These are phyloP conservation scores for Theocolax elegans DNA, from an alignment of 1,140 invertebrate species.

Conservation along the genomic window DNA sequence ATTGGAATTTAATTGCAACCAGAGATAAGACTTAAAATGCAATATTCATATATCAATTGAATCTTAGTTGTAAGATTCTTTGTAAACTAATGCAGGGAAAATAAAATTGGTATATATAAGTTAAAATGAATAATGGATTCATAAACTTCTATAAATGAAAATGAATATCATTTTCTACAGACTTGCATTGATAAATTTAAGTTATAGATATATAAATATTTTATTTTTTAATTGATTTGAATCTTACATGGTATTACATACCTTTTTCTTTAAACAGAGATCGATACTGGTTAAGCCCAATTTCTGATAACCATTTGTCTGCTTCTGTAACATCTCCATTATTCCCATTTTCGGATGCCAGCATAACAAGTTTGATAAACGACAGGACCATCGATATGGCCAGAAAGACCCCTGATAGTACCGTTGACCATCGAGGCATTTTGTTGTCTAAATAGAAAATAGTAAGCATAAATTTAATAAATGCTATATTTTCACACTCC, in stretches of 20 bases:
- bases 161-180: too few relatives aligned
- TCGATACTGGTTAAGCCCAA: conserved; percentile 75
- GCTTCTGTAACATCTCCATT: conserved; percentile 71
- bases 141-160: too few relatives aligned
- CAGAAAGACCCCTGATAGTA: conserved; percentile 64
- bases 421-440: conserved; percentile 67
- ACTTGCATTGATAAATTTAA: too few relatives aligned
- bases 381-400: conserved; percentile 64
- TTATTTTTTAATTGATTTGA: not conserved
- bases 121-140: too few relatives aligned
- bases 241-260: conserved; percentile 62
- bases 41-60: conserved; percentile 6
- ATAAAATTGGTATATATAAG: too few relatives aligned
- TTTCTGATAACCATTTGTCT: conserved; percentile 78
- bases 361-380: conserved; percentile 63
- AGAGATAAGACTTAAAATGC: not conserved
- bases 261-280: conserved; percentile 77
- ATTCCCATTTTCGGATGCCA: conserved; percentile 59
- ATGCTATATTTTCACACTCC: too few relatives aligned
- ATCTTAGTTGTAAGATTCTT: too few relatives aligned
- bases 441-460: conserved; percentile 48
- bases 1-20: conserved; percentile 17
- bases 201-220: not conserved
- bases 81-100: too few relatives aligned
- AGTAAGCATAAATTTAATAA: not conserved